phyloP scores from a whole-genome alignment of 1,140 invertebrate species.

The Drosophila orosa region DNA sequence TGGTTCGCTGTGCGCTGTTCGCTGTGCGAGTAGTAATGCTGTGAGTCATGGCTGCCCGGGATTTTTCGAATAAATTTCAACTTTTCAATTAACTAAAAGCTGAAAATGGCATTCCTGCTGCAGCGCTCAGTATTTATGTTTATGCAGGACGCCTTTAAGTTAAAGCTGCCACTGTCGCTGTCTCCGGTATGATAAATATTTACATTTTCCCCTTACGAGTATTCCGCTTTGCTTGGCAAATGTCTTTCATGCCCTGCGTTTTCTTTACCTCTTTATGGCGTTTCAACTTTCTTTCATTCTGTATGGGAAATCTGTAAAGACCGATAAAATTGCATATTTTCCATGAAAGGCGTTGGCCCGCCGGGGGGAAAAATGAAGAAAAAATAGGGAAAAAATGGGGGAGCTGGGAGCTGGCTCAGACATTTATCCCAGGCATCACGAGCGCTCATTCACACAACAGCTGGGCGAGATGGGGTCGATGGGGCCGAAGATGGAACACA shows the following conservation, averaged over 20 bases:
- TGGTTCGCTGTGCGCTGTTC: constrained; percentile 18
- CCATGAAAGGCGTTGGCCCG: constrained; percentile 64
- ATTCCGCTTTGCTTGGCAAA: constrained; percentile 61
- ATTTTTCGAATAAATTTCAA: constrained; percentile 74
- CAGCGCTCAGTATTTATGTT: constrained; percentile 32
- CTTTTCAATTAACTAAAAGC: constrained; percentile 83
- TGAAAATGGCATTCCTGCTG: constrained; percentile 55
- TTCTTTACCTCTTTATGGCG: constrained; percentile 39
- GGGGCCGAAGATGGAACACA: constrained; percentile 16
- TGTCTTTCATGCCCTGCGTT: constrained; percentile 68
- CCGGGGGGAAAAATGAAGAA: constrained; percentile 22
- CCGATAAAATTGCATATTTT: constrained; percentile 83
- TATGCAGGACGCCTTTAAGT: constrained; percentile 45
- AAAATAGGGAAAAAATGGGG: background rate
- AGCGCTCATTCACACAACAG: constrained; percentile 50
- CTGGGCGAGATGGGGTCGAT: background rate
- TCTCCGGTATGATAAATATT: constrained; percentile 78
- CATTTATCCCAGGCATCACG: constrained; percentile 62
- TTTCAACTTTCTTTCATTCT: constrained; percentile 29
- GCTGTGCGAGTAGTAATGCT: constrained; percentile 25
- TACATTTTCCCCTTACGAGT: constrained; percentile 57
- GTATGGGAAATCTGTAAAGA: constrained; percentile 77
- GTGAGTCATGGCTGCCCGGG: constrained; percentile 42
- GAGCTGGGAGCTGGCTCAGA: constrained; percentile 29
- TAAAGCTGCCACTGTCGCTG: constrained; percentile 41